These are phyloP conservation scores for Dipodomys ordii DNA, from an alignment of 2,113 vertebrate species.

Conservation along the genomic window DNA sequence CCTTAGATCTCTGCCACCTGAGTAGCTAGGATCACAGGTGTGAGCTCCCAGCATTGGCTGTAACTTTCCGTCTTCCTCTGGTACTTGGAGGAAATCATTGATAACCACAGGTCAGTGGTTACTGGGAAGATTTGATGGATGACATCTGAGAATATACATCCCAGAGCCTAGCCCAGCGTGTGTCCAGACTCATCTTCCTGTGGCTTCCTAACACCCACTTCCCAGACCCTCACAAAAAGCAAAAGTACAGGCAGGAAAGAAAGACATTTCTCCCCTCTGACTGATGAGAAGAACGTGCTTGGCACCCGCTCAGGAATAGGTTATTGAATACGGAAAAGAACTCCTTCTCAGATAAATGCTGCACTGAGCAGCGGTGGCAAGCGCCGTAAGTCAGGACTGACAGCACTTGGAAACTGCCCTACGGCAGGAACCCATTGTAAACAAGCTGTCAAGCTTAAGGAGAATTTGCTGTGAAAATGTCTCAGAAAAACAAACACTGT, in stretches of 20 bases:
- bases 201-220: background rate
- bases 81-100: background rate
- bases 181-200: background rate
- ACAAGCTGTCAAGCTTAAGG: slow-evolving; percentile 80
- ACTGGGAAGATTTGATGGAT: background rate
- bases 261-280: slow-evolving; percentile 2
- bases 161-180: background rate
- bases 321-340: slow-evolving; percentile 23
- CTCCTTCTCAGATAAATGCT: slow-evolving; percentile 71
- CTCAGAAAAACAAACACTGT: slow-evolving; percentile 72
- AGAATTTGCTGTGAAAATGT: slow-evolving; percentile 76
- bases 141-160: background rate
- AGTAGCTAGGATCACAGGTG: too few relatives aligned
- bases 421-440: slow-evolving; percentile 76
- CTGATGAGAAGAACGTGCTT: background rate
- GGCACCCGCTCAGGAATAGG: slow-evolving; percentile 13
- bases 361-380: slow-evolving; percentile 7
- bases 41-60: too few relatives aligned
- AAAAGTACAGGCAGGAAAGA: background rate
- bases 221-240: background rate
- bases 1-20: too few relatives aligned
- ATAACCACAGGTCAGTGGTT: background rate
- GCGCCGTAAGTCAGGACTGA: slow-evolving; percentile 73
- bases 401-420: slow-evolving; percentile 75
- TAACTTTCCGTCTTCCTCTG: background rate